Conservation (phyloP, 2,888 invertebrate species). For the Nephrotoma appendiculata region DNA sequence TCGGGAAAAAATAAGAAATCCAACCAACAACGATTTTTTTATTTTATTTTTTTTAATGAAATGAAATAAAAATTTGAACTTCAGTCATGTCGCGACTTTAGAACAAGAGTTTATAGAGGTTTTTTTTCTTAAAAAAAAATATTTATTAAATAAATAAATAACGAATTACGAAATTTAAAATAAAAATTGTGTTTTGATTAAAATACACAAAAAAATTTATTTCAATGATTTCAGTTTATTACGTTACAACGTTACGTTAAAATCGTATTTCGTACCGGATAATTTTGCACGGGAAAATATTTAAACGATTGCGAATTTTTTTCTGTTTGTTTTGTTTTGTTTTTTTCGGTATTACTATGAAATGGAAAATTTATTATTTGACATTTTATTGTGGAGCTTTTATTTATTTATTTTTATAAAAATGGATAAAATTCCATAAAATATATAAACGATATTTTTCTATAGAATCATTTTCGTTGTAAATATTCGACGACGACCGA, state of each 20-base stretch:
- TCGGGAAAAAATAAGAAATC: neutral
- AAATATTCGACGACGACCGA: neutral
- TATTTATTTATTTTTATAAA: neutral
- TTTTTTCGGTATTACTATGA: neutral
- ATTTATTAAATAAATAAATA: neutral
- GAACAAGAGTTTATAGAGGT: neutral
- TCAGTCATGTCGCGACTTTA: neutral
- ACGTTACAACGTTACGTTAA: neutral
- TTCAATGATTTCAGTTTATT: neutral
- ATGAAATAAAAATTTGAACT: neutral
- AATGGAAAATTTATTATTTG: neutral
- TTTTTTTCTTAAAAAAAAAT: neutral
- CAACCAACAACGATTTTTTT: neutral
- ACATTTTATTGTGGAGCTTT: neutral
- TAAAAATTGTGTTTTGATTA: neutral
- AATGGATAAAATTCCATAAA: neutral
- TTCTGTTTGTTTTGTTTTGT: neutral
- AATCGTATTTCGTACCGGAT: neutral
- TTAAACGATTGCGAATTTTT: neutral
- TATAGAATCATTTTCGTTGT: neutral
- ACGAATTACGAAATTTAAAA: neutral
- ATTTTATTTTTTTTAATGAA: neutral
- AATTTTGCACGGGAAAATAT: neutral
- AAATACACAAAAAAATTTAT: neutral
- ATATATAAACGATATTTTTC: neutral